Conservation (phyloP, 1,140 invertebrate species). For the Rhagoletis zephyria region DNA sequence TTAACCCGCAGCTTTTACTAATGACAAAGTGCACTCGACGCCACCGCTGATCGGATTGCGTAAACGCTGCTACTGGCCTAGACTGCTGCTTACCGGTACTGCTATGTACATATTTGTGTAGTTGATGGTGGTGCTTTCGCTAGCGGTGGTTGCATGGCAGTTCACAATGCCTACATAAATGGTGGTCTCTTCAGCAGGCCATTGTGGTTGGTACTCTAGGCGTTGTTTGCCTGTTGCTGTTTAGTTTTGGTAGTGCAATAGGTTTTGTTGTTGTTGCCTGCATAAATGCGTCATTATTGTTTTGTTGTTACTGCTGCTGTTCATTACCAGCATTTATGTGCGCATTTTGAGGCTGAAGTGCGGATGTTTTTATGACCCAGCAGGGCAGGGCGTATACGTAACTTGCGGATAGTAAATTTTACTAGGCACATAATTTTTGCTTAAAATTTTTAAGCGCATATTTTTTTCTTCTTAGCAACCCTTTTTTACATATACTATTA, state of each 20-base stretch:
- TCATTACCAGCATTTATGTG: too few species aligned
- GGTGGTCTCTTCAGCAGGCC: slow-evolving; percentile 14
- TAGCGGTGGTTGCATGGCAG: not conserved
- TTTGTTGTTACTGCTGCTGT: too few species aligned
- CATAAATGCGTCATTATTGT: not conserved
- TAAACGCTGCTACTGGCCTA: not conserved
- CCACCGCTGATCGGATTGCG: not conserved
- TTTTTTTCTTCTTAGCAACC: too few species aligned
- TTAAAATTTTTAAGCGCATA: too few species aligned
- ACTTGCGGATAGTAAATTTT: too few species aligned
- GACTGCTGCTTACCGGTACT: not conserved
- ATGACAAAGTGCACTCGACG: not conserved
- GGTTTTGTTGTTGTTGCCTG: not conserved
- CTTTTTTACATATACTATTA: too few species aligned
- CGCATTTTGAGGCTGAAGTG: too few species aligned
- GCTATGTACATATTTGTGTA: too few species aligned
- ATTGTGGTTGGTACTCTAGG: slow-evolving; percentile 24
- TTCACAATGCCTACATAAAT: slow-evolving; percentile 26
- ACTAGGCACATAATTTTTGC: too few species aligned
- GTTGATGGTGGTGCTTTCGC: not conserved
- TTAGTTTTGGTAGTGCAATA: not conserved
- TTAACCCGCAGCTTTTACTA: not conserved
- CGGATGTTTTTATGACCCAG: too few species aligned
- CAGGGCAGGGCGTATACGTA: too few species aligned
- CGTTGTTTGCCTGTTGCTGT: not conserved